These are phyloP conservation scores for Corvus moneduloides DNA, from an alignment of 2,113 vertebrate genomes.

Conservation along the genomic window DNA sequence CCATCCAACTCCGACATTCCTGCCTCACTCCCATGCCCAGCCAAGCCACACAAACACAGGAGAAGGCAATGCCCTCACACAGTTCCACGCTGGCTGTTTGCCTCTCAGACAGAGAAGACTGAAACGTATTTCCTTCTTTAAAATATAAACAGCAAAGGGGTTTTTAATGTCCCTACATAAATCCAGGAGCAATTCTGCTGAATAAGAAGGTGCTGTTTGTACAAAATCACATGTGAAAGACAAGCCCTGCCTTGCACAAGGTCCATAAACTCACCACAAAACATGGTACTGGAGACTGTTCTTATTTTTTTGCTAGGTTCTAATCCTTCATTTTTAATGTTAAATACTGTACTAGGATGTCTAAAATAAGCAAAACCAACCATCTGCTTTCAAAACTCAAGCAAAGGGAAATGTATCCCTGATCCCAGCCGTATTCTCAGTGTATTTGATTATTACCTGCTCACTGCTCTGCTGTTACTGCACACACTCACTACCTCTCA, in stretches of 20 bases:
- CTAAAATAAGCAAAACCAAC: neutral
- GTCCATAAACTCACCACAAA: neutral
- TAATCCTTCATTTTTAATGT: neutral
- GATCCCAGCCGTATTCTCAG: neutral
- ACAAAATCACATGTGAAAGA: neutral
- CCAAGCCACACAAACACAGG: accelerated
- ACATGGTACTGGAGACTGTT: accelerated
- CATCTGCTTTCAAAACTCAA: neutral
- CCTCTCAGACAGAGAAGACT: neutral
- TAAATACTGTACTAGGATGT: neutral
- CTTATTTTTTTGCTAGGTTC: neutral
- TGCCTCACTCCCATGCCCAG: neutral
- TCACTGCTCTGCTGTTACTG: neutral
- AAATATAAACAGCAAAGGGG: neutral
- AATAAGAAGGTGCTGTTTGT: neutral
- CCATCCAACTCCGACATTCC: accelerated
- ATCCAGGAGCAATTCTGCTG: neutral
- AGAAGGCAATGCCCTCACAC: neutral
- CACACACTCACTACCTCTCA: neutral
- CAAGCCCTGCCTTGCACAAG: neutral
- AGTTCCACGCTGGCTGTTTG: neutral
- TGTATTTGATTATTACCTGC: neutral
- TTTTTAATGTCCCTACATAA: neutral
- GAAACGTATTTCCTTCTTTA: neutral
- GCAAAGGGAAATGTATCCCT: neutral